Percentiles rank a stretch among this genome's conserved stretches.
Evolutionary conservation across 2,797 vertebrate species (phyloP).

Genomic region (Xyrichtys novacula): DNA sequence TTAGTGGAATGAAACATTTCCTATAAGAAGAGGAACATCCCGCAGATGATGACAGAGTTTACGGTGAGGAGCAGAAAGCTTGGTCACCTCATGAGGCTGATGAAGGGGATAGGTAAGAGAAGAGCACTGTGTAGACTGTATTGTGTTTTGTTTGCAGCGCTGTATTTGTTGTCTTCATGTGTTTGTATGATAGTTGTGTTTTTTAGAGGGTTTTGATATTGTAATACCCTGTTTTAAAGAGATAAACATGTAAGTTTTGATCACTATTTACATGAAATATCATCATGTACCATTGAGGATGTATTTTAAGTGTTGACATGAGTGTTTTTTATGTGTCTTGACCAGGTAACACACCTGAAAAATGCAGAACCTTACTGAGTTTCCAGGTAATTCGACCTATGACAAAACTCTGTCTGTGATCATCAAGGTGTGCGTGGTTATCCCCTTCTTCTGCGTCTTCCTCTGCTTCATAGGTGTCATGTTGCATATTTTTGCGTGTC

Average conservation of each 20-base stretch:
- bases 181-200: too few species aligned
- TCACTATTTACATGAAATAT: background rate
- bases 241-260: too few species aligned
- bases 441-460: slow-evolving; percentile 79
- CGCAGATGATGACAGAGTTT: background rate
- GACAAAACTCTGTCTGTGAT: slow-evolving; percentile 61
- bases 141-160: too few species aligned
- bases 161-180: too few species aligned
- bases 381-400: slow-evolving; percentile 62
- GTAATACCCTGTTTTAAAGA: too few species aligned
- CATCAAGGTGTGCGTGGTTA: slow-evolving; percentile 79
- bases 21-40: background rate
- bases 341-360: slow-evolving; percentile 36
- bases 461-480: slow-evolving; percentile 78
- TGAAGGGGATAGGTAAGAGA: slow-evolving; percentile 22
- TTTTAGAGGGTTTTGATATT: too few species aligned
- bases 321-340: background rate
- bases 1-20: background rate
- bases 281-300: background rate
- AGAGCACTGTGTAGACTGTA: background rate
- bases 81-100: background rate
- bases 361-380: slow-evolving; percentile 79
- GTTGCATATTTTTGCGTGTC: slow-evolving; percentile 80
- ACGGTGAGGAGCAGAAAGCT: slow-evolving; percentile 26
- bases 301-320: background rate